Evolutionary conservation across 2,113 vertebrate species (phyloP).

Genomic region (Phainopepla nitens): DNA sequence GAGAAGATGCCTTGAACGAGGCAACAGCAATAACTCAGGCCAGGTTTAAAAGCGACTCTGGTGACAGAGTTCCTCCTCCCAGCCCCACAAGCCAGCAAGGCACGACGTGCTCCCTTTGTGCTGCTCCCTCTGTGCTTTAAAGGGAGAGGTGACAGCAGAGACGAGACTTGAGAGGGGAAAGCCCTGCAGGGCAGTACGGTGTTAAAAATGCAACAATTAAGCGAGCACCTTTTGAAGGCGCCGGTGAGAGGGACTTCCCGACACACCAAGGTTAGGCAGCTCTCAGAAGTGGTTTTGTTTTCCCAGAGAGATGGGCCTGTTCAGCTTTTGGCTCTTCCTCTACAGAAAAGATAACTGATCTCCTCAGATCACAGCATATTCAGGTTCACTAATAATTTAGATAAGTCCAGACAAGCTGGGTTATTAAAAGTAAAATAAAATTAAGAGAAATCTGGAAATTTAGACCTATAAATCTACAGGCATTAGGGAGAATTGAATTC

Average conservation of each 20-base stretch:
- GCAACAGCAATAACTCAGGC: not conserved
- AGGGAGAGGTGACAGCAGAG: not conserved
- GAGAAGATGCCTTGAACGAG: not conserved
- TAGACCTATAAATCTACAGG: slow-evolving; percentile 55
- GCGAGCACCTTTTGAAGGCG: slow-evolving; percentile 8
- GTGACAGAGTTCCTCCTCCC: not conserved
- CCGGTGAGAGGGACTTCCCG: not conserved
- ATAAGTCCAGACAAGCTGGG: slow-evolving; percentile 62
- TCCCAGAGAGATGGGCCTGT: slow-evolving; percentile 43
- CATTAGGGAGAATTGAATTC: slow-evolving; percentile 69
- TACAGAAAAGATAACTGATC: slow-evolving; percentile 38
- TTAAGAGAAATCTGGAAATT: slow-evolving; percentile 60
- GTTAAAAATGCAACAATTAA: not conserved
- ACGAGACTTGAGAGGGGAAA: not conserved
- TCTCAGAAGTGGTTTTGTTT: slow-evolving; percentile 55
- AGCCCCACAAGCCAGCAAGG: not conserved
- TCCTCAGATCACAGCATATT: slow-evolving; percentile 63
- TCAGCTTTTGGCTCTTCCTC: slow-evolving; percentile 23
- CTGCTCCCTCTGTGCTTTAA: not conserved
- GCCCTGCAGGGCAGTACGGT: not conserved
- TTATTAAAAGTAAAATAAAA: slow-evolving; percentile 32
- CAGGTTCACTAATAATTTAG: slow-evolving; percentile 74
- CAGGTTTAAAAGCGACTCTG: not conserved
- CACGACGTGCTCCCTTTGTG: not conserved
- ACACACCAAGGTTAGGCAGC: slow-evolving; percentile 43